Evolutionary conservation across 2,113 vertebrate species (phyloP).

Genomic region (Rhea americana): DNA sequence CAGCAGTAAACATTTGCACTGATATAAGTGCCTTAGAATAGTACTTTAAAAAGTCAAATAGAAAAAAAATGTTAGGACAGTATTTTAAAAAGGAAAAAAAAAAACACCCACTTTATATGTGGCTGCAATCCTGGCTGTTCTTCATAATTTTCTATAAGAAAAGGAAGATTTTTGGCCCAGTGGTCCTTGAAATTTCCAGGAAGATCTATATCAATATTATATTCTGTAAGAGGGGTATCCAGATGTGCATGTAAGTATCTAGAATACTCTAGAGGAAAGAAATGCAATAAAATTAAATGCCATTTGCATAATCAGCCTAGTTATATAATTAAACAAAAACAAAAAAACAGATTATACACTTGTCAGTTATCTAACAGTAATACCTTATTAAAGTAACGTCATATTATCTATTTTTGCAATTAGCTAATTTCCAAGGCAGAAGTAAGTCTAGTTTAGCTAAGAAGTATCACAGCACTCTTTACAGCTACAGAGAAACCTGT

Average conservation of each 20-base stretch:
- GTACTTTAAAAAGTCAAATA: background rate
- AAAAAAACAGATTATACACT: background rate
- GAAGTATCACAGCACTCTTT: background rate
- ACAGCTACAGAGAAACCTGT: background rate
- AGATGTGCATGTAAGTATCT: conserved; percentile 95
- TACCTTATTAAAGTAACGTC: background rate
- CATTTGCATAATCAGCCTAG: background rate
- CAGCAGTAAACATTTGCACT: background rate
- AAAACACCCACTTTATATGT: conserved; percentile 88
- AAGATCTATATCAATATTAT: conserved; percentile 90
- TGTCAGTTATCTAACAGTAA: background rate
- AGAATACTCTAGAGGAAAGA: conserved; percentile 87
- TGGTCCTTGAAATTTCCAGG: conserved; percentile 97
- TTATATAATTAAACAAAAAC: background rate
- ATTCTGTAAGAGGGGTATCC: conserved; percentile 91
- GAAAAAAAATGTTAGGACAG: background rate
- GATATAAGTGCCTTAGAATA: background rate
- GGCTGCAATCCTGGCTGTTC: conserved; percentile 96
- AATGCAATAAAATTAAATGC: background rate
- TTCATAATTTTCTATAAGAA: conserved; percentile 97
- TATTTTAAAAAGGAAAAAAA: background rate
- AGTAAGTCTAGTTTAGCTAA: background rate
- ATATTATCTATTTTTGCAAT: background rate
- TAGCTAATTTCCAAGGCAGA: background rate
- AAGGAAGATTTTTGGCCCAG: conserved; percentile 97